Conservation (phyloP, 1,140 invertebrate species). For the Drosophila nannoptera region DNA sequence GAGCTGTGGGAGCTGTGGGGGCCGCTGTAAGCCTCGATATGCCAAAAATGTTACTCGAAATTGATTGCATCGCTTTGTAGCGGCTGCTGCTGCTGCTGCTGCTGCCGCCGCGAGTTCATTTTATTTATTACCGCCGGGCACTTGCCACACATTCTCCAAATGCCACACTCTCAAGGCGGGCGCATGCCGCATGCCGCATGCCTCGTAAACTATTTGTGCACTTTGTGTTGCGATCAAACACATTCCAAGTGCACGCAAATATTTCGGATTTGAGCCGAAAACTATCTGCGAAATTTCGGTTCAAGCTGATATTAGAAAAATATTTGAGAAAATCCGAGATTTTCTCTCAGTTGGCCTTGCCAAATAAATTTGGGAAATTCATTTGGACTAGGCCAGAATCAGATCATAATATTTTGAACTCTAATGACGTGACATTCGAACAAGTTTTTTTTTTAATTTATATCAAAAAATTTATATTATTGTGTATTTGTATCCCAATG, state of each 20-base stretch:
- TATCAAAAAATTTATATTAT: no score
- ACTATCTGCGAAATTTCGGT: neutral
- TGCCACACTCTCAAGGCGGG: slow-evolving; percentile 32
- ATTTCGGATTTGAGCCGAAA: slow-evolving; percentile 15
- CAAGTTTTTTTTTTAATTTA: no score
- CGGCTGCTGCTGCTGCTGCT: slow-evolving; percentile 3
- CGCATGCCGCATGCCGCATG: neutral
- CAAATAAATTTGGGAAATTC: no score
- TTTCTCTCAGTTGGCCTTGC: no score
- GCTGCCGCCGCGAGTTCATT: slow-evolving; percentile 42
- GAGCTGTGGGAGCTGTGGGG: neutral
- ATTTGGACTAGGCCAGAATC: no score
- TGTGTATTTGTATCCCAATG: no score
- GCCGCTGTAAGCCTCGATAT: slow-evolving; percentile 34
- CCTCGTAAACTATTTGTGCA: slow-evolving; percentile 65
- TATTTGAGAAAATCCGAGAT: no score
- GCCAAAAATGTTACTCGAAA: slow-evolving; percentile 47
- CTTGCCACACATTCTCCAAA: slow-evolving; percentile 61
- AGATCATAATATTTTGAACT: no score
- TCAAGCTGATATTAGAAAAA: no score
- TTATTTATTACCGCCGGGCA: slow-evolving; percentile 66
- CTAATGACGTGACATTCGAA: no score
- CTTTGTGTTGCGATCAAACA: slow-evolving; percentile 70
- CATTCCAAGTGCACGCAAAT: slow-evolving; percentile 48
- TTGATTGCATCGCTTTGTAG: slow-evolving; percentile 48